phyloP scores from a whole-genome alignment of 2,888 invertebrate species.

The Eupithecia vulgata region DNA sequence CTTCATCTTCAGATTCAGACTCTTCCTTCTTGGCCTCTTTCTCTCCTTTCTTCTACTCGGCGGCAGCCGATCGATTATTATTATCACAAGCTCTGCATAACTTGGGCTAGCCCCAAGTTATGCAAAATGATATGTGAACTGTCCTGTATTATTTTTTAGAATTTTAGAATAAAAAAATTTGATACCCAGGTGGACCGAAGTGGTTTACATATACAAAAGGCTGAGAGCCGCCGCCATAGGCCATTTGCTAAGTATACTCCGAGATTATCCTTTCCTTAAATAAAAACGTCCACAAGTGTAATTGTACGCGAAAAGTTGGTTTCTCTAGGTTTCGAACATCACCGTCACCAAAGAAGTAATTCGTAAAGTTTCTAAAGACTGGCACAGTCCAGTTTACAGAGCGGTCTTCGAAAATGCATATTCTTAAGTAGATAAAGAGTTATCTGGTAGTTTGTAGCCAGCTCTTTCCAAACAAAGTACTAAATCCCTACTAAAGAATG shows the following conservation, averaged over 20 bases:
- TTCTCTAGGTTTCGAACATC: neutral
- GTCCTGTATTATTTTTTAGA: too few relatives aligned
- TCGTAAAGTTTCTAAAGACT: too few relatives aligned
- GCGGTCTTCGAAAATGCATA: neutral
- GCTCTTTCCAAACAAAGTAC: neutral
- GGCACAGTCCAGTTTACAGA: too few relatives aligned
- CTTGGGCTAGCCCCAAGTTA: too few relatives aligned
- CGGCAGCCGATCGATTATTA: too few relatives aligned
- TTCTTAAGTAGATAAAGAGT: neutral
- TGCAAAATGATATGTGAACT: too few relatives aligned
- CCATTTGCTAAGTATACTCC: neutral
- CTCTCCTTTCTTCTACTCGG: too few relatives aligned
- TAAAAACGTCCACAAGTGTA: neutral
- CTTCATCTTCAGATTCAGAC: slow-evolving; percentile 97
- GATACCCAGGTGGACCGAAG: too few relatives aligned
- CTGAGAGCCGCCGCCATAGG: neutral
- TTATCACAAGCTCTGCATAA: too few relatives aligned
- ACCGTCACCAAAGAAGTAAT: neutral
- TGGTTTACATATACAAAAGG: neutral
- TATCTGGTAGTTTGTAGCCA: neutral
- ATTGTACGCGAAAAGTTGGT: neutral
- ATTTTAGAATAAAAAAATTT: too few relatives aligned
- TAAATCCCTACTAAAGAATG: neutral
- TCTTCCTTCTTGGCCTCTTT: slow-evolving; percentile 93
- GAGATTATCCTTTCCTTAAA: neutral